Evolutionary conservation across 2,113 vertebrate species (phyloP).

Genomic region (Campylomormyrus numenius): DNA sequence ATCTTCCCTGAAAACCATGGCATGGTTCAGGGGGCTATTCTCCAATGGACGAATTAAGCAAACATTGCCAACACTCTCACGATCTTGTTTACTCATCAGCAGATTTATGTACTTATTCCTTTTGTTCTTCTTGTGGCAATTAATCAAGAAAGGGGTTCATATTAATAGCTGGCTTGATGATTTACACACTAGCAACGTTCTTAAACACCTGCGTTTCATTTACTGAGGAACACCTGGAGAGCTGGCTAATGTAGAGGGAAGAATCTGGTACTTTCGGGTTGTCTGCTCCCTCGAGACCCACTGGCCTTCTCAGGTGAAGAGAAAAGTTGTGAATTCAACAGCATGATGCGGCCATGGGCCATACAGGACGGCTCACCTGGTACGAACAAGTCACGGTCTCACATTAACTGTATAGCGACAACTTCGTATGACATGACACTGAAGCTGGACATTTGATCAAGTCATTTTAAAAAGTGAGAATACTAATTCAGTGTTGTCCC

Average conservation of each 20-base stretch:
- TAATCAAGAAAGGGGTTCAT: conserved; percentile 1
- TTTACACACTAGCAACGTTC: conserved; percentile 42
- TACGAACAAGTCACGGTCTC: neutral
- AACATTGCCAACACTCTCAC: neutral
- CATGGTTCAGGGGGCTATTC: neutral
- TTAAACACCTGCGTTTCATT: conserved; percentile 64
- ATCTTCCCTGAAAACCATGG: neutral
- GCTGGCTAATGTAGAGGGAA: neutral
- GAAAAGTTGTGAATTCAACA: neutral
- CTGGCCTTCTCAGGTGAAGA: neutral
- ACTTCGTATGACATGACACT: neutral
- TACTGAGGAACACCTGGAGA: conserved; percentile 34
- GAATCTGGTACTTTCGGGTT: neutral
- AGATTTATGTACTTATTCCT: neutral
- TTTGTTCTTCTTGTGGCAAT: neutral
- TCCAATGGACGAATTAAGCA: neutral
- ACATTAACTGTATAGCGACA: neutral
- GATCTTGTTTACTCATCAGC: neutral
- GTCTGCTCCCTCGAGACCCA: neutral
- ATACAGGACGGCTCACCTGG: neutral
- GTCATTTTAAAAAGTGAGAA: neutral
- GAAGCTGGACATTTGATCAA: neutral
- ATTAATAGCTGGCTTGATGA: conserved; percentile 19
- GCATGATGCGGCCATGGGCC: neutral
- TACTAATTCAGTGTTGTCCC: neutral